Percentiles rank a stretch among this genome's conserved stretches.
These are phyloP conservation scores for Henicopernis longicauda DNA, from an alignment of 2,113 vertebrate genomes.

Conservation along the genomic window DNA sequence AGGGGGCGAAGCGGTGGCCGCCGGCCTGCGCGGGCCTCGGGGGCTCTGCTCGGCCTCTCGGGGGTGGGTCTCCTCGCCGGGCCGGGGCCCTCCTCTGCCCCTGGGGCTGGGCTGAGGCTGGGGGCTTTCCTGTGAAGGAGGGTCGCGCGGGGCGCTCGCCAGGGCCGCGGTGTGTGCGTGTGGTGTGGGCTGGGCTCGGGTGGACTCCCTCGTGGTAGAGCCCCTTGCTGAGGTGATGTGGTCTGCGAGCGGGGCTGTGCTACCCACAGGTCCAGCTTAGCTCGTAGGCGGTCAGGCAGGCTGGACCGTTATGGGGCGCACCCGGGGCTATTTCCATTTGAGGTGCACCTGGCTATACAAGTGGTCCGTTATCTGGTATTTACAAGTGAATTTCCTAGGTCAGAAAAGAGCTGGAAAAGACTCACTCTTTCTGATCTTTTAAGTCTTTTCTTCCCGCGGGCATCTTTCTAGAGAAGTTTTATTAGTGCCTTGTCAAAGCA, in stretches of 20 bases:
- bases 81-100: fast-evolving
- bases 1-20: not conserved
- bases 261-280: fast-evolving
- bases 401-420: not conserved
- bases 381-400: not conserved
- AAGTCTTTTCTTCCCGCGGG: fast-evolving
- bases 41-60: not conserved
- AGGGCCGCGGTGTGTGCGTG: not conserved
- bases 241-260: not conserved
- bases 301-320: fast-evolving
- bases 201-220: not conserved
- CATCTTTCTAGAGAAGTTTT: not conserved
- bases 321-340: fast-evolving
- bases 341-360: fast-evolving
- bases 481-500: fast-evolving
- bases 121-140: not conserved
- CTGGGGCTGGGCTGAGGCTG: not conserved
- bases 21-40: not conserved
- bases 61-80: not conserved
- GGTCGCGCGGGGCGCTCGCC: not conserved
- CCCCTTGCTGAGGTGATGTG: fast-evolving
- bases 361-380: fast-evolving
- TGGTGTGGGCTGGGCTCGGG: too few relatives aligned
- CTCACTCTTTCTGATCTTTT: fast-evolving
- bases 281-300: not conserved